Conservation (phyloP, 2,797 vertebrate genomes). For the Menidia menidia region DNA sequence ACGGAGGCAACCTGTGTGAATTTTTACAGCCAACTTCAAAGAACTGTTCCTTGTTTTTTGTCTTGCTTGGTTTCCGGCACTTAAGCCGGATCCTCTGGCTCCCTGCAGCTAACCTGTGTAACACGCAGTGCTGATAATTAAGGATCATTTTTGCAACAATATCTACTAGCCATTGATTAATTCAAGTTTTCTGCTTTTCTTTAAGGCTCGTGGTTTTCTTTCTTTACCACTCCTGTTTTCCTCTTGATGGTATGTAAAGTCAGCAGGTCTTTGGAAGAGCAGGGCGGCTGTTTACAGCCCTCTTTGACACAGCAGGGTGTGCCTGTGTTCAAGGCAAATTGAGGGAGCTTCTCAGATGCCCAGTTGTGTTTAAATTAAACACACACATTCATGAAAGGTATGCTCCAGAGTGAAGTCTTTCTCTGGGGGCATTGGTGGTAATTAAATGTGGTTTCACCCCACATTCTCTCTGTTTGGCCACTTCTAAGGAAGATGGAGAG, state of each 20-base stretch:
- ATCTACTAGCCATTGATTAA: neutral
- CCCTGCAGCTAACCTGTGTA: neutral
- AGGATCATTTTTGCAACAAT: conserved; percentile 1
- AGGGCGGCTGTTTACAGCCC: conserved; percentile 76
- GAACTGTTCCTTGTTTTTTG: conserved; percentile 40
- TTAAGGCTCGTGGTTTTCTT: conserved; percentile 31
- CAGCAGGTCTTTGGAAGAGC: conserved; percentile 77
- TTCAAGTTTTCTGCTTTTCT: conserved; percentile 11
- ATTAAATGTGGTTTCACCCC: conserved; percentile 70
- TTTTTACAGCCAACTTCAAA: conserved; percentile 74
- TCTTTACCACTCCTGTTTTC: conserved; percentile 38
- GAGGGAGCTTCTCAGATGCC: conserved; percentile 63
- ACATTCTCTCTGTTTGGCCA: conserved; percentile 52
- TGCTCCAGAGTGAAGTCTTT: conserved; percentile 67
- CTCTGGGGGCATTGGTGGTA: conserved; percentile 71
- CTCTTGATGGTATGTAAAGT: conserved; percentile 63
- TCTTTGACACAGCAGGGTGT: conserved; percentile 70
- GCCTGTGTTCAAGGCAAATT: conserved; percentile 71
- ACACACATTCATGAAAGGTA: conserved; percentile 80
- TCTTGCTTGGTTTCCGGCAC: conserved; percentile 42
- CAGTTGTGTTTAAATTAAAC: conserved; percentile 80
- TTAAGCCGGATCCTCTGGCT: conserved; percentile 29
- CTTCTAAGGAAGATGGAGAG: conserved; percentile 70
- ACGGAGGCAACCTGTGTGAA: conserved; percentile 25
- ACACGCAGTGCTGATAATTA: neutral